Evolutionary conservation across 2,888 invertebrate species (phyloP).

Genomic region (Lepetodrilus schrolli): DNA sequence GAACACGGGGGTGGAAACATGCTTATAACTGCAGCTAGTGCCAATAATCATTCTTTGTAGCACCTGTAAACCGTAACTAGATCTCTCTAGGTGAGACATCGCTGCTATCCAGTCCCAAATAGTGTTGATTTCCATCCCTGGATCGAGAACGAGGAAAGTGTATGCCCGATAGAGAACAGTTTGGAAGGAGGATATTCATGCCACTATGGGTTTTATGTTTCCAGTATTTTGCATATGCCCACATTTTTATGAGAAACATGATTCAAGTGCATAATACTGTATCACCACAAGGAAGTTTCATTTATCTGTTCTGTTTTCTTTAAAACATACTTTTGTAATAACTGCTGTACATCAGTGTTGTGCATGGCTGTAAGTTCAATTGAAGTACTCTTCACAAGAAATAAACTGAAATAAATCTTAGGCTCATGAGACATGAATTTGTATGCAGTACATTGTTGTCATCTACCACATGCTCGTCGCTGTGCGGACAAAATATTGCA

Average conservation of each 20-base stretch:
- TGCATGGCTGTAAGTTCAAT: slow-evolving; percentile 18
- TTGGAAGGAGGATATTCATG: not conserved
- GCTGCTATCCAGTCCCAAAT: too few species aligned
- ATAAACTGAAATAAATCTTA: slow-evolving; percentile 21
- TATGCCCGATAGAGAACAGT: not conserved
- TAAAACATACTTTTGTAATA: not conserved
- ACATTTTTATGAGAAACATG: not conserved
- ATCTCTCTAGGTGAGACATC: too few species aligned
- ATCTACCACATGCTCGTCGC: too few species aligned
- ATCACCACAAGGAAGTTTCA: slow-evolving; percentile 4
- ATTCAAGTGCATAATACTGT: slow-evolving; percentile 21
- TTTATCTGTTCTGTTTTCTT: slow-evolving; percentile 3
- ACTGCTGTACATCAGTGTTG: slow-evolving; percentile 20
- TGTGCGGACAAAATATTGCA: too few species aligned
- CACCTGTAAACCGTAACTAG: too few species aligned
- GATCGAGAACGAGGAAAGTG: too few species aligned
- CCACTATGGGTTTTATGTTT: not conserved
- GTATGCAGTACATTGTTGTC: too few species aligned
- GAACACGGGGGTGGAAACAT: too few species aligned
- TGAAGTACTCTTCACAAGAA: slow-evolving; percentile 17
- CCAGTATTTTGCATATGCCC: not conserved
- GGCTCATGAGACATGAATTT: slow-evolving; percentile 15
- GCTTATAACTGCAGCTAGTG: too few species aligned
- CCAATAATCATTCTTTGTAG: too few species aligned
- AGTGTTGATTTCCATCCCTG: too few species aligned